Evolutionary conservation across 2,888 invertebrate genomes (phyloP), one percentile per base, ranked within the genome.

Genomic region (Esperia sulphurella): DNA sequence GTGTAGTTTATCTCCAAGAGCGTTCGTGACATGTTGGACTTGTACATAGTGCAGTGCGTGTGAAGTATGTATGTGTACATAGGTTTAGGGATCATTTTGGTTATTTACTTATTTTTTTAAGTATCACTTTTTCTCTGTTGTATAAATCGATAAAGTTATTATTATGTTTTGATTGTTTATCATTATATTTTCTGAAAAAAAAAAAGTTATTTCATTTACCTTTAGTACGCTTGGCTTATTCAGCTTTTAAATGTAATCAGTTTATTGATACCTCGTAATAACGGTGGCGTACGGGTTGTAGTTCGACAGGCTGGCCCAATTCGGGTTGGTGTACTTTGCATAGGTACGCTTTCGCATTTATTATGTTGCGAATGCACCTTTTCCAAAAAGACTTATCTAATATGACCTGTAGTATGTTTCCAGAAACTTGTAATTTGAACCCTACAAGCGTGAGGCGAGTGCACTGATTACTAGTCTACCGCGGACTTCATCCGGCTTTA

Each of bases 121-220:
- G 65, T 68, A 77, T 74, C 70, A 63, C 67, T 72, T 71, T 75
- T 79, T 79, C 68, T 82, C 85, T 87, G 87, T 86, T 88, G 87
- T 88, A 86, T 86, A 87, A 83, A 81, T 86, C 72, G 77, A 81
- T 82, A 79, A 84, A 83, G 78, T 80, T 79, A 53, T 79, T 83
- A 83, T 75, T 83, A 83, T 75, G 83, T 86, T 86, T 85, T 84
- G 79, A 84, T 85, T 85, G 87, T 86, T 86, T 68, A 69, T 72
- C 75, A 85, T 80, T 86, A 86, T 87, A 88, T 87, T 87, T 86
- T 86, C 74, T 71, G 68, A 78, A 76, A 77, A 79, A 81, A n/a
- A 62, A 53, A 57, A 48, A 59, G 48, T 43, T 40, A 53, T 65
- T 59, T 69, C 50, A 49, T 58, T 57, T 14, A 28, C 10, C 1